Conservation (phyloP, 1,140 invertebrate species). For the Rhagoletis pomonella region DNA sequence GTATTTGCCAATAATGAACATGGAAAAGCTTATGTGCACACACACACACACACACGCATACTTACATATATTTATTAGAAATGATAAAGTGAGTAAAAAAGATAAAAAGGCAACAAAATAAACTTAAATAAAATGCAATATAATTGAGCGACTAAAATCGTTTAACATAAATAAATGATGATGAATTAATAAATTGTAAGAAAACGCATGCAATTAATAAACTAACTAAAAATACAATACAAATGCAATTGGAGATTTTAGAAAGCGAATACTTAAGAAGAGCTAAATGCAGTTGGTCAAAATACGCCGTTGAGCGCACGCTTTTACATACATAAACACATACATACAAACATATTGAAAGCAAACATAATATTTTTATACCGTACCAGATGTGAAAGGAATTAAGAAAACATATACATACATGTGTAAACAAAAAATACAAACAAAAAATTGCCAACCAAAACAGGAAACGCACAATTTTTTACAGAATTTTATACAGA, state of each 20-base stretch:
- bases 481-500: conserved; percentile 58
- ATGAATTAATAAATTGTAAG: background rate
- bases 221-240: conserved; percentile 1
- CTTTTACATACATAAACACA: background rate
- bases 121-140: background rate
- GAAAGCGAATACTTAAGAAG: background rate
- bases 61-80: conserved; percentile 13
- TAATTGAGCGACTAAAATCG: background rate
- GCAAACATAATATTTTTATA: conserved; percentile 24
- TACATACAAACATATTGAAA: background rate
- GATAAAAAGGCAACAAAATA: background rate
- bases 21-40: background rate
- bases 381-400: background rate
- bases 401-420: background rate
- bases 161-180: conserved; percentile 19
- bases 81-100: conserved; percentile 27
- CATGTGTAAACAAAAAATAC: background rate
- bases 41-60: background rate
- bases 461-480: conserved; percentile 59
- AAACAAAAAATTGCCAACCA: conserved; percentile 14
- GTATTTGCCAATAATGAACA: background rate
- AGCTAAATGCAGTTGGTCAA: too few relatives aligned
- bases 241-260: background rate
- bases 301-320: background rate
- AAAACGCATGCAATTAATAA: conserved; percentile 1